Evolutionary conservation across 2,888 invertebrate genomes (phyloP).

Genomic region (Aleiodes testaceus): DNA sequence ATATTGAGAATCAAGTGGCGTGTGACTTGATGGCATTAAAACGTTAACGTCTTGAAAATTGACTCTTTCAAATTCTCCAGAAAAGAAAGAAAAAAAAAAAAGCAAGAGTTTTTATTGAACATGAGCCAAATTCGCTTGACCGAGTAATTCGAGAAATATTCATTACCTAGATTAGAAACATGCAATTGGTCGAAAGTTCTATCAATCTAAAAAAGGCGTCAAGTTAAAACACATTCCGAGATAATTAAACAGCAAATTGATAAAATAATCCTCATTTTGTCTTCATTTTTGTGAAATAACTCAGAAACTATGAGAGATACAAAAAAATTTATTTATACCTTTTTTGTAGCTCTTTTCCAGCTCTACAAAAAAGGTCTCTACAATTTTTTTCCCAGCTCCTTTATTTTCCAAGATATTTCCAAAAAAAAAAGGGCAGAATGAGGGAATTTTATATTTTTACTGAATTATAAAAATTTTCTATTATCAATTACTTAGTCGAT

Average conservation of each 20-base stretch:
- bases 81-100: neutral
- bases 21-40: constrained; percentile 23
- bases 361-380: too few species aligned
- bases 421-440: too few species aligned
- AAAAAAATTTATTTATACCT: too few species aligned
- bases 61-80: neutral
- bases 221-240: constrained; percentile 8
- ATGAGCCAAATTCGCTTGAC: constrained; percentile 25
- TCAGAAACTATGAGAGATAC: too few species aligned
- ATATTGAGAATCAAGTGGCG: neutral
- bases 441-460: neutral
- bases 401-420: too few species aligned
- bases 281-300: too few species aligned
- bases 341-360: too few species aligned
- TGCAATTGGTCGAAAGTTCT: constrained; percentile 67
- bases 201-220: constrained; percentile 57
- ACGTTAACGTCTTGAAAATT: neutral
- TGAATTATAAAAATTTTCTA: neutral
- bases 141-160: constrained; percentile 37
- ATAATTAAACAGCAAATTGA: neutral
- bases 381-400: too few species aligned
- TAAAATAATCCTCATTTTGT: too few species aligned
- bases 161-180: constrained; percentile 59
- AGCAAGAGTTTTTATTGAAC: neutral
- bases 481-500: constrained; percentile 19